Conservation (phyloP, 2,113 vertebrate genomes). For the Rhea pennata region DNA sequence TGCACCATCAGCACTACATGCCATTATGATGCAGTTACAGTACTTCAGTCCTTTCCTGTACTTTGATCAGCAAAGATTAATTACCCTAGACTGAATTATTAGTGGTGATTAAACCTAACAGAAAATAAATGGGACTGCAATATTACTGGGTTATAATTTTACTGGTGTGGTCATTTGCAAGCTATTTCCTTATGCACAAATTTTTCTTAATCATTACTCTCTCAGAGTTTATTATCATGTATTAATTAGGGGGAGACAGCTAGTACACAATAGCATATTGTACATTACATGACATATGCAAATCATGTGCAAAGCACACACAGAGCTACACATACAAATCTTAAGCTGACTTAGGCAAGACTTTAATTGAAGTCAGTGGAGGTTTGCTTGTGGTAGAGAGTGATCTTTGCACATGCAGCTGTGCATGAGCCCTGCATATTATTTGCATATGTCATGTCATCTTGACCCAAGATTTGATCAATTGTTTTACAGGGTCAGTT, state of each 20-base stretch:
- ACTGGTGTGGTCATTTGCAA: slow-evolving; percentile 57
- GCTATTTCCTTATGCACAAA: slow-evolving; percentile 49
- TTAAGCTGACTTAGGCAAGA: slow-evolving; percentile 31
- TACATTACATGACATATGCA: slow-evolving; percentile 33
- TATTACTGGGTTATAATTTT: slow-evolving; percentile 56
- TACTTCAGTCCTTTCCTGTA: slow-evolving; percentile 56
- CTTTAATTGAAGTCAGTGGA: slow-evolving; percentile 48
- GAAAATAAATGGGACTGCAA: slow-evolving; percentile 68
- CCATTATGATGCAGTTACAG: slow-evolving; percentile 60
- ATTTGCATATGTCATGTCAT: slow-evolving; percentile 23
- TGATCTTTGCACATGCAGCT: slow-evolving; percentile 29
- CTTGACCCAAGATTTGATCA: slow-evolving; percentile 51
- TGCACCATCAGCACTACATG: slow-evolving; percentile 51
- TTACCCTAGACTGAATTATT: slow-evolving; percentile 72
- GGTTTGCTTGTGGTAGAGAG: neutral
- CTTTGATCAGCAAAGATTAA: slow-evolving; percentile 77
- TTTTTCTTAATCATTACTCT: slow-evolving; percentile 61
- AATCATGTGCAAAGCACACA: slow-evolving; percentile 10
- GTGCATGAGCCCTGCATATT: neutral
- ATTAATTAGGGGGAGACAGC: slow-evolving; percentile 56
- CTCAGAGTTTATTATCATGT: slow-evolving; percentile 37
- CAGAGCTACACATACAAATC: neutral
- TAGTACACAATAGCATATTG: slow-evolving; percentile 46
- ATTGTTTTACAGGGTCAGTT: slow-evolving; percentile 6
- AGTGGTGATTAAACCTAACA: slow-evolving; percentile 69